phyloP scores from a whole-genome alignment of 2,797 vertebrate genomes.

The Microctenopoma lineatum region DNA sequence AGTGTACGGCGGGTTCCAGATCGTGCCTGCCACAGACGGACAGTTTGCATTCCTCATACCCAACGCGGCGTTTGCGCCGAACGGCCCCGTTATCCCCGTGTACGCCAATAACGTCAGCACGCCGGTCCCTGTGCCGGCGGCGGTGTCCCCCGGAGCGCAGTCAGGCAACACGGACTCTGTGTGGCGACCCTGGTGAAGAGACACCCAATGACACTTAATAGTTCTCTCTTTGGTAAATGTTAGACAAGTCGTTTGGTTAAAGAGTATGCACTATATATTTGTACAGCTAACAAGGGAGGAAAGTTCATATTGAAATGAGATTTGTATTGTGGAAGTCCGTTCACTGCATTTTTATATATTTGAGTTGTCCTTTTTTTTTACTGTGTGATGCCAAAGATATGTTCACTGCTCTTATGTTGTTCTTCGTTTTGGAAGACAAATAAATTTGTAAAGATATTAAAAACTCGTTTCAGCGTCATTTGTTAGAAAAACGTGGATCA shows the following conservation, averaged over 20 bases:
- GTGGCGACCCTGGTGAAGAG: conserved; percentile 96
- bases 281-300: conserved; percentile 89
- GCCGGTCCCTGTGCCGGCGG: conserved; percentile 79
- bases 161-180: conserved; percentile 93
- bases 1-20: conserved; percentile 95
- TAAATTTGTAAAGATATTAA: conserved; percentile 83
- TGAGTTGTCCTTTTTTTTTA: conserved; percentile 88
- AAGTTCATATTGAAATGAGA: conserved; percentile 99
- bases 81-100: conserved; percentile 91
- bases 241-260: conserved; percentile 74
- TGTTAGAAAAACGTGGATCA: neutral
- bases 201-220: conserved; percentile 76
- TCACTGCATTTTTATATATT: conserved; percentile 93
- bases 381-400: conserved; percentile 96
- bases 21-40: conserved; percentile 95
- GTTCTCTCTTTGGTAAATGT: conserved; percentile 72
- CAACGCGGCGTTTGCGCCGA: conserved; percentile 91
- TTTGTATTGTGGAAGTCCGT: conserved; percentile 93
- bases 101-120: conserved; percentile 87
- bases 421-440: conserved; percentile 94
- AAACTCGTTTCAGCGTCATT: conserved; percentile 39
- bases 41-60: conserved; percentile 99
- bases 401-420: conserved; percentile 88
- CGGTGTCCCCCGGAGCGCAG: conserved; percentile 87
- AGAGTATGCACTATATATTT: conserved; percentile 92